A percentile compares a stretch with the other conserved stretches of the same genome.
These are phyloP conservation scores for Ictalurus punctatus DNA, from an alignment of 2,113 vertebrate species.

Conservation along the genomic window DNA sequence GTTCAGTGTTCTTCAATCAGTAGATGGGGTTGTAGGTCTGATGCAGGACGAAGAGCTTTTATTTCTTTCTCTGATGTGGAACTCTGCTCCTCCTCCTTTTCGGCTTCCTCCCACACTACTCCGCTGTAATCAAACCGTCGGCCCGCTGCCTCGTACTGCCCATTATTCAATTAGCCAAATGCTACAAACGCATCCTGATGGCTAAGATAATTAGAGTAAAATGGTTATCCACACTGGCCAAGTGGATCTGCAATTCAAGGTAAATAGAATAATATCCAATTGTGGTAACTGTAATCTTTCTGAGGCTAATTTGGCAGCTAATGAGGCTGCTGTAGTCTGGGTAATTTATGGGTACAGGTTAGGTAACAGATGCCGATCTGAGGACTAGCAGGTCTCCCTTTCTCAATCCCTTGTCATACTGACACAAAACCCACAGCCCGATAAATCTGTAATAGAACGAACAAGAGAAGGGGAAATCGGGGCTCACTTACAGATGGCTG, in stretches of 20 bases:
- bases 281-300: slow-evolving; percentile 57
- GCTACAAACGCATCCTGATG: slow-evolving; percentile 58
- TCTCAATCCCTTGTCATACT: neutral
- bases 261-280: slow-evolving; percentile 59
- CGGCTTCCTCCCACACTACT: slow-evolving; percentile 25
- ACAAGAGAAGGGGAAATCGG: neutral
- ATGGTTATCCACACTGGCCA: slow-evolving; percentile 51
- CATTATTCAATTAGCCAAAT: slow-evolving; percentile 64
- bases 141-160: slow-evolving; percentile 43
- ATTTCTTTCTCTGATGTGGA: neutral
- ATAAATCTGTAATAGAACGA: slow-evolving; percentile 5
- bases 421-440: slow-evolving; percentile 26
- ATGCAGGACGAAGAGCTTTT: slow-evolving; percentile 6
- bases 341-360: slow-evolving; percentile 52
- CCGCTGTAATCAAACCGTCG: slow-evolving; percentile 51
- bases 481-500: neutral
- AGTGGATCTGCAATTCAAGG: slow-evolving; percentile 53
- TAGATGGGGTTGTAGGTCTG: slow-evolving; percentile 41
- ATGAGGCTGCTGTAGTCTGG: slow-evolving; percentile 57
- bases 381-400: slow-evolving; percentile 15
- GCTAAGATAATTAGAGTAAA: slow-evolving; percentile 60
- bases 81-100: neutral
- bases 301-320: slow-evolving; percentile 59
- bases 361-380: slow-evolving; percentile 37
- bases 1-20: slow-evolving; percentile 22